Percentiles rank a stretch among this genome's conserved stretches.
Evolutionary conservation across 2,113 vertebrate genomes (phyloP).

Genomic region (Eudyptes chrysolophus): DNA sequence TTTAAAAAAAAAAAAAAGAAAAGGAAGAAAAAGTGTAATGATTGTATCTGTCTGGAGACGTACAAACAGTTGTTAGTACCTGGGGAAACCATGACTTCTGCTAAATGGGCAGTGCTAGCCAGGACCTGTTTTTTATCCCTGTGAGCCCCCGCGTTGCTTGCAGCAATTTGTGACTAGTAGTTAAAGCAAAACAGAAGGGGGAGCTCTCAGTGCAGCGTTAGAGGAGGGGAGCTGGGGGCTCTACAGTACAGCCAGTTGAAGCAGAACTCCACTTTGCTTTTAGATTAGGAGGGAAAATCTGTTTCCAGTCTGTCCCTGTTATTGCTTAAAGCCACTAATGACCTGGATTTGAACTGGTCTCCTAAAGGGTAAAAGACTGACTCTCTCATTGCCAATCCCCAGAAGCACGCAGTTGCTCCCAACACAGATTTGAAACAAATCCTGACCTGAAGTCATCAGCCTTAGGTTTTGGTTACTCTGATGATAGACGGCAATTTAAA

Average conservation of each 20-base stretch:
- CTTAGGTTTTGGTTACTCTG: background rate
- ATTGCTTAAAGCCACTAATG: background rate
- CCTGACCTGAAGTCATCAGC: background rate
- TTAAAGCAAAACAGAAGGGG: background rate
- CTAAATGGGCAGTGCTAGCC: rapidly evolving
- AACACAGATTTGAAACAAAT: background rate
- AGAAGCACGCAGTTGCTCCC: background rate
- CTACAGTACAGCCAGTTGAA: rapidly evolving
- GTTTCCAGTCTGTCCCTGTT: background rate
- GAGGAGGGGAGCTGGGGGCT: background rate
- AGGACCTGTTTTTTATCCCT: no score
- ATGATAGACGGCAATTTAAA: background rate
- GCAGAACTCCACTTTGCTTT: background rate
- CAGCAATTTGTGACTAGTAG: background rate
- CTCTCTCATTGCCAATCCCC: background rate
- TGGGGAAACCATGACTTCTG: background rate
- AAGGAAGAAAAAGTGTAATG: background rate
- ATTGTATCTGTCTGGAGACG: background rate
- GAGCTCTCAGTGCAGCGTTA: background rate
- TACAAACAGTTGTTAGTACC: no score
- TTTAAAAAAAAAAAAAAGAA: no score
- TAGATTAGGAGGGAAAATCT: background rate
- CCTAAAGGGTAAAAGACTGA: background rate
- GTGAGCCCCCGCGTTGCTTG: background rate
- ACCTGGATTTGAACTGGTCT: background rate